Conservation (phyloP, 2,888 invertebrate species). For the Melanophora roralis region DNA sequence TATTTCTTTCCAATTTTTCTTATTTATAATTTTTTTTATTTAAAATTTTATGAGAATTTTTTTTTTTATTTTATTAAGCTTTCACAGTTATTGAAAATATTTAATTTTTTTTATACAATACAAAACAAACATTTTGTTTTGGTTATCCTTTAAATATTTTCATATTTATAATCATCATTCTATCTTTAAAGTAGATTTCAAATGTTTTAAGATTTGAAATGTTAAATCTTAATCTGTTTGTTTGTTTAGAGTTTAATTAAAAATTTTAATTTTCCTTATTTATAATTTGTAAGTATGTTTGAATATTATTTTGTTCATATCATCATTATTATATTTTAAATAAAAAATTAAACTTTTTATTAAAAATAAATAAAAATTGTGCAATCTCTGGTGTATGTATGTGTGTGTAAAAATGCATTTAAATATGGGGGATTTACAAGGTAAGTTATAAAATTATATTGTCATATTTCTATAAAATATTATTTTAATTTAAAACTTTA, state of each 20-base stretch:
- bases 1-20: conserved; percentile 53
- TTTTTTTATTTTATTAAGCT: conserved; percentile 76
- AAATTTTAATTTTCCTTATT: conserved; percentile 60
- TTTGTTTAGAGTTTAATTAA: conserved; percentile 62
- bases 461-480: too few relatives aligned
- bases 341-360: conserved; percentile 27
- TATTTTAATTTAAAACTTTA: too few relatives aligned
- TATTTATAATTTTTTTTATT: conserved; percentile 31
- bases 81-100: conserved; percentile 77
- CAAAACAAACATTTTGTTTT: conserved; percentile 74
- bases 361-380: background rate
- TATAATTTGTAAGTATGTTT: conserved; percentile 18
- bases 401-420: too few relatives aligned
- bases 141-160: conserved; percentile 65
- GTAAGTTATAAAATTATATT: too few relatives aligned
- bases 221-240: conserved; percentile 14
- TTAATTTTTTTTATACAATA: conserved; percentile 75
- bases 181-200: conserved; percentile 33
- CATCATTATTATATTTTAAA: conserved; percentile 11
- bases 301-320: background rate
- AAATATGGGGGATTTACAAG: too few relatives aligned
- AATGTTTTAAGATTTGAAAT: conserved; percentile 16
- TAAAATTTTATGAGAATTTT: conserved; percentile 66
- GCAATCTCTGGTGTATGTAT: too few relatives aligned
- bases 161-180: conserved; percentile 28